Evolutionary conservation across 2,113 vertebrate species (phyloP).

Genomic region (Atlantisia rogersi): DNA sequence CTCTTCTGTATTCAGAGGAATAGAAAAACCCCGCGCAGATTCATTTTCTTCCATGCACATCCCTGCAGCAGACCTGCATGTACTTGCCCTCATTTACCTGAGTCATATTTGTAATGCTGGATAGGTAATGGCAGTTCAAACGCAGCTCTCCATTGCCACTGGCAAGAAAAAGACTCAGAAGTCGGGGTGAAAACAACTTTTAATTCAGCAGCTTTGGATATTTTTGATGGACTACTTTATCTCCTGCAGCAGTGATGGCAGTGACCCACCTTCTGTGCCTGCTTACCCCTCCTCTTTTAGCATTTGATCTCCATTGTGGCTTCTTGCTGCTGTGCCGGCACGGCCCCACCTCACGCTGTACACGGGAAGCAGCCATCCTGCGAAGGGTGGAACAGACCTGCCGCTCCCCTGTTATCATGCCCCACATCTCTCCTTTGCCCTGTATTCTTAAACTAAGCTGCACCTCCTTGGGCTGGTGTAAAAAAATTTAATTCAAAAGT

Average conservation of each 20-base stretch:
- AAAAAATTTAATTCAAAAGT: slow-evolving; percentile 16
- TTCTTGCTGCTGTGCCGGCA: neutral
- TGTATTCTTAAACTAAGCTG: neutral
- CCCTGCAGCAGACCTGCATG: neutral
- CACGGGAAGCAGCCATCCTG: neutral
- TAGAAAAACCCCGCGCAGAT: neutral
- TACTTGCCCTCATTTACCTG: slow-evolving; percentile 44
- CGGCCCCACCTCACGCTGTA: neutral
- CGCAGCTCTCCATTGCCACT: neutral
- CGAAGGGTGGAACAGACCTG: slow-evolving; percentile 8
- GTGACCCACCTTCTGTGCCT: neutral
- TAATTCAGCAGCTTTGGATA: neutral
- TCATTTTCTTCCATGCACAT: neutral
- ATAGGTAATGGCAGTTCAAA: slow-evolving; percentile 35
- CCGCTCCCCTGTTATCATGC: neutral
- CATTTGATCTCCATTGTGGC: neutral
- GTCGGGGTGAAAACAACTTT: neutral
- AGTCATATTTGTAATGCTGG: slow-evolving; percentile 26
- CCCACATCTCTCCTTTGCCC: slow-evolving; percentile 20
- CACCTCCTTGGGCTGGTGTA: neutral
- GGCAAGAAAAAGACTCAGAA: neutral
- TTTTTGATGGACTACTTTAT: neutral
- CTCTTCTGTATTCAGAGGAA: neutral
- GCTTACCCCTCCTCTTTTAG: neutral
- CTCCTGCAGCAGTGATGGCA: neutral